Evolutionary conservation across 2,113 vertebrate genomes (phyloP), one percentile per base, ranked within the genome.

Genomic region (Scomber colias): DNA sequence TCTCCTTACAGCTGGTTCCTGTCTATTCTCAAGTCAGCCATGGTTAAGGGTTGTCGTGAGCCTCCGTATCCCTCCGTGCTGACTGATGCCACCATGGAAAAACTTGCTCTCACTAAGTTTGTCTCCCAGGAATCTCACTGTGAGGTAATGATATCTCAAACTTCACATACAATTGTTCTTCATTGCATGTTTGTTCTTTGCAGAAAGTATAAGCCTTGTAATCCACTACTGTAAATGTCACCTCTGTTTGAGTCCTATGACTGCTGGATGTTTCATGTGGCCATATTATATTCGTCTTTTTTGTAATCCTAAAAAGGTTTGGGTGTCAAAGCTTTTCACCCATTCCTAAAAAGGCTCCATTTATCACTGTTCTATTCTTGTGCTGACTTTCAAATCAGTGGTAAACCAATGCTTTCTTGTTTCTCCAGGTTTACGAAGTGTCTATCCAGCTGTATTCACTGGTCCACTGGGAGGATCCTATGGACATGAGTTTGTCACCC

Each of bases 31-130:
- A 96, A 96, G 90, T 97, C 97, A 2, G 97, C 98, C 81, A 98
- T 99, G 96, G 96, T 97, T 83, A 97, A 96, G 71, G 97, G 97
- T 40, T 98, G 96, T 70, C 95, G 97, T 31, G 98, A 99, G 71
- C 96, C 97, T 0, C 97, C 97, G 0, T 99, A 97, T 77, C 98
- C 98, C 66, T 95, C 96, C 31, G 72, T 99, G 79, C 95, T 99
- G 75, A 99, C 96, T 0, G 98, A 99, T 0, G 98, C 98, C 87
- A 99, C 98, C 46, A 99, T 99, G 98, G 97, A 99, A 93, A 99
- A 95, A 86, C 95, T 99, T 81, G 95, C 98, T 0, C 95, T 99
- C 9, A 97, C 95, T 1, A 99, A 99, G 76, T 99, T 99, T 21
- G 96, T 99, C 77, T 97, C 97, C 0, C 98, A 97, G 87, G 98